Percentiles rank a stretch among this genome's conserved stretches.
Evolutionary conservation across 2,888 invertebrate species (phyloP).

Genomic region (Melanargia galathea): DNA sequence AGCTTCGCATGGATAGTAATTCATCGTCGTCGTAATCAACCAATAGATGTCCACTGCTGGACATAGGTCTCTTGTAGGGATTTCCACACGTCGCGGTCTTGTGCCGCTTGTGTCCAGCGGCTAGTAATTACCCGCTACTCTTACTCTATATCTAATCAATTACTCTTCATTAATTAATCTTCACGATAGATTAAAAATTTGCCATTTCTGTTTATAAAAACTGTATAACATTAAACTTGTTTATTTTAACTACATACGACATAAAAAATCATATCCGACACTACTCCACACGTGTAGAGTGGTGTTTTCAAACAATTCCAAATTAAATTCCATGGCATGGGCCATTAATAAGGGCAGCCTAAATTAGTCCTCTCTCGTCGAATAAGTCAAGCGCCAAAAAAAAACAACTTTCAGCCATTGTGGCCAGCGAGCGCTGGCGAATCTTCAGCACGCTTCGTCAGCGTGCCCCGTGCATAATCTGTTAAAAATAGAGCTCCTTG

Average conservation of each 20-base stretch:
- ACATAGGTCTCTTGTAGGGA: too few species aligned
- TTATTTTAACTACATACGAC: neutral
- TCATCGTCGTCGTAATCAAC: too few species aligned
- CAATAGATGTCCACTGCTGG: too few species aligned
- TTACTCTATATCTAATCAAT: too few species aligned
- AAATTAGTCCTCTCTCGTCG: conserved; percentile 39
- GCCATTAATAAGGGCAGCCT: conserved; percentile 34
- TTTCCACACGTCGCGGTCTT: too few species aligned
- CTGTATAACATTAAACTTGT: too few species aligned
- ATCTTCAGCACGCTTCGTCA: conserved; percentile 47
- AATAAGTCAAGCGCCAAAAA: conserved; percentile 43
- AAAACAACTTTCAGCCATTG: conserved; percentile 40
- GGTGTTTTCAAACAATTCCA: conserved; percentile 14
- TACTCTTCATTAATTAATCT: too few species aligned
- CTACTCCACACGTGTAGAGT: neutral
- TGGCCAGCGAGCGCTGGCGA: conserved; percentile 40
- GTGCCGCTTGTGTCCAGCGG: too few species aligned
- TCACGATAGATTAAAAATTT: too few species aligned
- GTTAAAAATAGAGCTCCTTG: conserved; percentile 71
- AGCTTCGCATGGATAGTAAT: too few species aligned
- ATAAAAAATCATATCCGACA: neutral
- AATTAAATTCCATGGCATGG: conserved; percentile 22
- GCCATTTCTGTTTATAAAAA: too few species aligned
- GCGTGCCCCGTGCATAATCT: conserved; percentile 68
- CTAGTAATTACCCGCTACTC: too few species aligned